Evolutionary conservation across 2,888 invertebrate genomes (phyloP).

Genomic region (Chymomyza fuscimana): DNA sequence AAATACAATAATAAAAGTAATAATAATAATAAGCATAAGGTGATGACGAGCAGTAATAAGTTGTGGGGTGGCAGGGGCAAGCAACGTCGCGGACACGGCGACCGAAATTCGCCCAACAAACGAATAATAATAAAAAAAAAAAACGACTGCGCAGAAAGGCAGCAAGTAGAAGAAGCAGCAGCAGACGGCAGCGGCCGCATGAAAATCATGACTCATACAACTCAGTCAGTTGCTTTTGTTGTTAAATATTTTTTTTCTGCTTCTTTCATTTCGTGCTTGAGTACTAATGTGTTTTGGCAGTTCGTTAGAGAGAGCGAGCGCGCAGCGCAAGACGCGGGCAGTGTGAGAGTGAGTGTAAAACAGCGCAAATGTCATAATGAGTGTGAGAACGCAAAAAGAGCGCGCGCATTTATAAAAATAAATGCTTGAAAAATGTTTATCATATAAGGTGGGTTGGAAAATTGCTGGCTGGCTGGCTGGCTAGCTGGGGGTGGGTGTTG

Average conservation of each 20-base stretch:
- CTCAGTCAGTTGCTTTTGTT: constrained; percentile 34
- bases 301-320: constrained; percentile 22
- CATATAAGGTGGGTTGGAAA: constrained; percentile 8
- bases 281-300: constrained; percentile 72
- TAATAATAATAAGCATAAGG: constrained; percentile 71
- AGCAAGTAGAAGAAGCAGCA: constrained; percentile 38
- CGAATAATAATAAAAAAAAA: constrained; percentile 1
- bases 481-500: constrained; percentile 8
- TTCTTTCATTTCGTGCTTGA: constrained; percentile 70
- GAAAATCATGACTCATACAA: constrained; percentile 70
- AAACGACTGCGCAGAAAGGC: constrained; percentile 69
- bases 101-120: constrained; percentile 9
- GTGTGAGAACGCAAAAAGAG: constrained; percentile 24
- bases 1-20: constrained; percentile 36
- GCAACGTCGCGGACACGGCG: constrained; percentile 8
- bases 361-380: background rate
- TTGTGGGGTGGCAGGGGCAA: background rate
- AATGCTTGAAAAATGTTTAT: constrained; percentile 48
- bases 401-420: constrained; percentile 61
- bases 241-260: constrained; percentile 49
- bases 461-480: background rate
- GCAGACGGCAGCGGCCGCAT: constrained; percentile 17
- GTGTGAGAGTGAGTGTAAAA: constrained; percentile 7
- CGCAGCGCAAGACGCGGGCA: constrained; percentile 1
- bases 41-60: constrained; percentile 56